Conservation (phyloP, 2,797 vertebrate species). For the Danio aesculapii region DNA sequence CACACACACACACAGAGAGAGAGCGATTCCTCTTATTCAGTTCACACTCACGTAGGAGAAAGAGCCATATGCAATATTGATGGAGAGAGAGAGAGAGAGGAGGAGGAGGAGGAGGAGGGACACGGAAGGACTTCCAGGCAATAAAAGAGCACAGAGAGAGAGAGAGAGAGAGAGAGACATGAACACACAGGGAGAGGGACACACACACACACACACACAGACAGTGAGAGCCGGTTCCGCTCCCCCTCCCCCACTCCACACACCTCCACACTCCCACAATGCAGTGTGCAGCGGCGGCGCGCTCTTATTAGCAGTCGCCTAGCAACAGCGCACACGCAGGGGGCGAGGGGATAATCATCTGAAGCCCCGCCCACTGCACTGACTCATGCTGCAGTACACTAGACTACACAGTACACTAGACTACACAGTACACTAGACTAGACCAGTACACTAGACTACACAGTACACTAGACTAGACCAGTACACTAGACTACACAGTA, state of each 20-base stretch:
- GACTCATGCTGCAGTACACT: neutral
- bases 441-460: too few species aligned
- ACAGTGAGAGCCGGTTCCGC: neutral
- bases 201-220: too few species aligned
- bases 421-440: too few species aligned
- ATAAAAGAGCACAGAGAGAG: constrained; percentile 33
- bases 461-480: too few species aligned
- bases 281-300: constrained; percentile 11
- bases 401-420: too few species aligned
- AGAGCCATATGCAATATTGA: constrained; percentile 72
- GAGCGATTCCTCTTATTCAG: constrained; percentile 53
- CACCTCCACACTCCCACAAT: constrained; percentile 36
- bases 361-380: constrained; percentile 22
- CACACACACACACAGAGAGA: too few species aligned
- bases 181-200: neutral
- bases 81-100: constrained; percentile 20
- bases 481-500: too few species aligned
- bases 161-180: neutral
- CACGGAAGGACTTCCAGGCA: neutral
- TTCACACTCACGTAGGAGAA: constrained; percentile 71
- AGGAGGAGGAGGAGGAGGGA: neutral
- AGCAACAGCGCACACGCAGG: neutral
- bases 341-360: constrained; percentile 13
- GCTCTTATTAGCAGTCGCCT: constrained; percentile 25
- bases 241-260: neutral